Conservation (phyloP, 2,113 vertebrate genomes). For the Camelus bactrianus region DNA sequence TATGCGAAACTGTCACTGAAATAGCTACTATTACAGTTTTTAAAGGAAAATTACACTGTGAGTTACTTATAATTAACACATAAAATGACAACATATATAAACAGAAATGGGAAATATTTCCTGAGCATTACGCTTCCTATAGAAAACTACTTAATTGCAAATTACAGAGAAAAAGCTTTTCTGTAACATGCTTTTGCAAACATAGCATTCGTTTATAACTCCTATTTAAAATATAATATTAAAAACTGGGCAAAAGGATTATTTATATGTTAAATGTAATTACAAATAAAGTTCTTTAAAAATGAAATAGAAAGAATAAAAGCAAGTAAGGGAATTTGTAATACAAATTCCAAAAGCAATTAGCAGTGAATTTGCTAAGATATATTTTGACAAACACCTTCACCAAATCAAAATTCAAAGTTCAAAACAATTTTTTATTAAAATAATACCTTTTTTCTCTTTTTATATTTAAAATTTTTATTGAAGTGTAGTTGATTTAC, state of each 20-base stretch:
- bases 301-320: neutral
- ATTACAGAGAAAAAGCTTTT: neutral
- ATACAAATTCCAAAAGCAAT: neutral
- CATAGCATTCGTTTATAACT: neutral
- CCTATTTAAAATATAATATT: neutral
- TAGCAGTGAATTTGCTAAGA: neutral
- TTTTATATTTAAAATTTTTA: too few relatives aligned
- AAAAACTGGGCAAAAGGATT: neutral
- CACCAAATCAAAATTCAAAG: neutral
- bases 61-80: conserved; percentile 1
- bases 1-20: neutral
- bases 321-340: neutral
- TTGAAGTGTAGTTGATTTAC: too few relatives aligned
- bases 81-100: neutral
- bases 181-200: neutral
- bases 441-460: too few relatives aligned
- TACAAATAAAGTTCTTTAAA: neutral
- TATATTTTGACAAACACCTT: neutral
- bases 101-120: neutral
- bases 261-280: neutral
- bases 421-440: neutral
- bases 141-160: neutral
- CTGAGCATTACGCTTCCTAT: neutral
- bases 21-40: neutral
- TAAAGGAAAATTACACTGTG: neutral